Evolutionary conservation across 2,797 vertebrate species (phyloP).

Genomic region (Cirrhinus mrigala): DNA sequence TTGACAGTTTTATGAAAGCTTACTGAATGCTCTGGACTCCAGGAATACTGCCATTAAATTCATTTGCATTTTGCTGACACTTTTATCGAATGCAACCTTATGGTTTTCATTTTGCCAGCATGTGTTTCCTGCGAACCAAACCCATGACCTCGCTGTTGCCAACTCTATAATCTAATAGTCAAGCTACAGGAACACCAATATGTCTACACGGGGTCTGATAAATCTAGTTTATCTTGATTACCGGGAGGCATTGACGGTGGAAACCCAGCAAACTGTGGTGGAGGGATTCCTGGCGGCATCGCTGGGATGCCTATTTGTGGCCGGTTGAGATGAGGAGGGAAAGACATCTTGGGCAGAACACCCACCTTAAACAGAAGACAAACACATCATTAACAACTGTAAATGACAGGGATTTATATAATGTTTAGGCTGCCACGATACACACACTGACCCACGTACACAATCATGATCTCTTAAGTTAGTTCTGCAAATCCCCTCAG

Average conservation of each 20-base stretch:
- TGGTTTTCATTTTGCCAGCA: not conserved
- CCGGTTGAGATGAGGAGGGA: conserved; percentile 97
- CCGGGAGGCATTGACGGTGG: conserved; percentile 90
- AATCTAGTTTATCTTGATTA: conserved; percentile 63
- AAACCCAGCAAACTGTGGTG: conserved; percentile 95
- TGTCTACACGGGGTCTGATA: conserved; percentile 50
- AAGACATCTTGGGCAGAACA: conserved; percentile 87
- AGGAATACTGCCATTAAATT: not conserved
- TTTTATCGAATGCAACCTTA: not conserved
- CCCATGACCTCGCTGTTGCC: not conserved
- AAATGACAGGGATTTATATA: not conserved
- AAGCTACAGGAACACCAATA: not conserved
- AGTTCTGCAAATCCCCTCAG: not conserved
- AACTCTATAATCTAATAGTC: not conserved
- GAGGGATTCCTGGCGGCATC: conserved; percentile 94
- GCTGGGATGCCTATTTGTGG: conserved; percentile 91
- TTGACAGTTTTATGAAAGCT: not conserved
- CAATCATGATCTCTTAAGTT: not conserved
- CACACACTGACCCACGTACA: not conserved
- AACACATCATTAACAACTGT: not conserved
- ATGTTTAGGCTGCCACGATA: not conserved
- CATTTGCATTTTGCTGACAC: not conserved
- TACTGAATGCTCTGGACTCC: not conserved
- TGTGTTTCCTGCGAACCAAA: too few species aligned
- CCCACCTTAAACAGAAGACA: conserved; percentile 56